Percentiles rank a stretch among this genome's conserved stretches.
phyloP scores from a whole-genome alignment of 2,113 vertebrate species.

The Emydura subglobosa region DNA sequence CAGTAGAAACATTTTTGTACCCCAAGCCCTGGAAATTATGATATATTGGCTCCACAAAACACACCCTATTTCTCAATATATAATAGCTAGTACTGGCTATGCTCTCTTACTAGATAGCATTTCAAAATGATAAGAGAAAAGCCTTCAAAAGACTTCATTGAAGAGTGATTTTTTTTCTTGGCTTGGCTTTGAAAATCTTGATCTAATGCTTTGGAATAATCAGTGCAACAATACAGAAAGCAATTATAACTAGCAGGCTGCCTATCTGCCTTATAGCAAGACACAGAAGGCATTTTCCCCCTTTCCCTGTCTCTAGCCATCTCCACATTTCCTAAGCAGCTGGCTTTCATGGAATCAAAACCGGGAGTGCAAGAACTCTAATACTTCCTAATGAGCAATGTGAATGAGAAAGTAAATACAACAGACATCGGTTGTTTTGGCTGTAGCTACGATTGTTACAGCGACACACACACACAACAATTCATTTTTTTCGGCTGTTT shows the following conservation, averaged over 20 bases:
- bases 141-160: conserved; percentile 5
- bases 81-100: conserved; percentile 10
- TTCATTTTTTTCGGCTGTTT: neutral
- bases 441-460: neutral
- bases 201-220: conserved; percentile 20
- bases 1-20: conserved; percentile 42
- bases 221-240: neutral
- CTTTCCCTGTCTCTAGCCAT: conserved; percentile 6
- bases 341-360: conserved; percentile 60
- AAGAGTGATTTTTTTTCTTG: neutral
- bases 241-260: conserved; percentile 37
- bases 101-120: neutral
- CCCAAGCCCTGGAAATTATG: neutral
- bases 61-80: conserved; percentile 43
- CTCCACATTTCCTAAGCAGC: conserved; percentile 60
- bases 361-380: conserved; percentile 34
- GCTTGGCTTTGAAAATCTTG: conserved; percentile 36
- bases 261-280: conserved; percentile 58
- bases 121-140: conserved; percentile 47
- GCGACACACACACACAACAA: conserved; percentile 26
- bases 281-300: conserved; percentile 62
- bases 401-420: conserved; percentile 68
- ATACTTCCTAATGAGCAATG: conserved; percentile 53
- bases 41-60: conserved; percentile 50
- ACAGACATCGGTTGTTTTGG: conserved; percentile 7